Conservation (phyloP, 2,888 invertebrate species). For the Pterostichus madidus region DNA sequence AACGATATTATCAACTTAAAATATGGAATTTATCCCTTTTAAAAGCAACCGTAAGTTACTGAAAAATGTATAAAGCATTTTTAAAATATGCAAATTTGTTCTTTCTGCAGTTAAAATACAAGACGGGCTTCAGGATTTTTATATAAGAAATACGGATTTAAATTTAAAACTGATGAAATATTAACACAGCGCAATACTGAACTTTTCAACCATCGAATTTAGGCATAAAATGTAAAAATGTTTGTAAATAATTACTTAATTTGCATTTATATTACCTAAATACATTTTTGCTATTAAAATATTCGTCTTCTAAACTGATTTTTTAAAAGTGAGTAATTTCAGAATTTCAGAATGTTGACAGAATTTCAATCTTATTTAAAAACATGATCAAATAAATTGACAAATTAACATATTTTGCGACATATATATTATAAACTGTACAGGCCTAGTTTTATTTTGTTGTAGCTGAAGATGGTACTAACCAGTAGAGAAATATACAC, state of each 20-base stretch:
- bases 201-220: conserved; percentile 31
- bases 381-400: too few species aligned
- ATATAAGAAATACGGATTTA: conserved; percentile 14
- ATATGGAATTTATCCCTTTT: conserved; percentile 42
- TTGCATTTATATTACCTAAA: conserved; percentile 43
- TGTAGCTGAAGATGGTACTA: too few species aligned
- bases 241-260: conserved; percentile 46
- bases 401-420: too few species aligned
- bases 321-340: background rate
- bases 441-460: too few species aligned
- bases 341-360: conserved; percentile 3
- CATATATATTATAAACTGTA: too few species aligned
- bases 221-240: conserved; percentile 27
- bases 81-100: conserved; percentile 27
- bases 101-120: conserved; percentile 29
- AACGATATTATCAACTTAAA: conserved; percentile 40
- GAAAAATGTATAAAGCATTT: conserved; percentile 24
- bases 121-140: conserved; percentile 11
- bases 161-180: conserved; percentile 37
- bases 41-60: conserved; percentile 33
- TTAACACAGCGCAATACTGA: conserved; percentile 24
- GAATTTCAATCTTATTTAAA: background rate
- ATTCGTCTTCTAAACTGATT: background rate
- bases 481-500: too few species aligned
- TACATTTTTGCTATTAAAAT: conserved; percentile 10